Base-by-base conservation (phyloP, 2,797 vertebrate genomes). In the Darevskia mixta region DNA sequence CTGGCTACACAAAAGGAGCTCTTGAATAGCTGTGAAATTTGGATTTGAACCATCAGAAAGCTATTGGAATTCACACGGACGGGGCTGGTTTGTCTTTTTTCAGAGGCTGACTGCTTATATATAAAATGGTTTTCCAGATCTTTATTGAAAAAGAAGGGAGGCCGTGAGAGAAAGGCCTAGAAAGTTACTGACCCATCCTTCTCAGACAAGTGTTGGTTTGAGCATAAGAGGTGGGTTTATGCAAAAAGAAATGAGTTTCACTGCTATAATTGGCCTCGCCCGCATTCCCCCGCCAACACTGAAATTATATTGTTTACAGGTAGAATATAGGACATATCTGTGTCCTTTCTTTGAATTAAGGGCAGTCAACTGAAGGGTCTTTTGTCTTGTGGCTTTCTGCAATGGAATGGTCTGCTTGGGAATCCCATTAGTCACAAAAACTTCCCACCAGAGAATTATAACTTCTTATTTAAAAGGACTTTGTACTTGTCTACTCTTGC, bases 1-100 rank as follows among this genome's bases (percentile, higher is more conserved):
- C 96, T 94, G 95, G 93, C 95, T 92, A 95, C 94, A 96, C 95
- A 97, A 96, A 96, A 95, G 95, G 95, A 93, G 93, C 93, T 93
- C 95, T 95, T 97, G 95, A 96, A 95, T 93, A 95, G 96, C 95
- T 96, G 95, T 93, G 95, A 96, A 96, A 95, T 96, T 95, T 96
- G 96, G 95, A 96, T 95, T 94, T 95, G 95, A 96, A 95, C 96
- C 96, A 96, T 96, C 94, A 95, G 92, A 95, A 95, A 96, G 94
- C 92, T 92, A 95, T 93, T 93, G 95, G 94, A 90, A 83, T 93
- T 95, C 95, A 95, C 94, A 94, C 94, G 94, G 96, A 95, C 94
- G 92, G 94, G 93, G 91, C 82, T 92, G 95, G 95, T 95, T 96
- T 55, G 49, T 94, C 95, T 94, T 95, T 91, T 90, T 88, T 43